These are phyloP conservation scores for Zapus hudsonius DNA, from an alignment of 2,113 vertebrate species.

Conservation along the genomic window DNA sequence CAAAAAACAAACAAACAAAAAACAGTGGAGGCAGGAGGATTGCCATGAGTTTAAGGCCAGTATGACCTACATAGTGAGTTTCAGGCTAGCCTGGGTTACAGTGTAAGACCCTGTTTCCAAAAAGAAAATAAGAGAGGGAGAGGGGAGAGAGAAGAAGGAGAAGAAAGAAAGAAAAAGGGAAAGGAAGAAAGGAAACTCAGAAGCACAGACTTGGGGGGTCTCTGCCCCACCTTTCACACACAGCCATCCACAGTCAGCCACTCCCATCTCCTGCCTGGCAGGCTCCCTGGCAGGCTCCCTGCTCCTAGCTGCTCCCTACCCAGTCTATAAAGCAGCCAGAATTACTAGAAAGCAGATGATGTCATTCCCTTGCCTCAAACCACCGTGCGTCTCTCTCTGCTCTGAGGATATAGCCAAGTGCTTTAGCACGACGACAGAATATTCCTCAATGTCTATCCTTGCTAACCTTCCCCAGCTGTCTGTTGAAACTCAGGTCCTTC, in stretches of 20 bases:
- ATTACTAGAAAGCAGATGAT: not conserved
- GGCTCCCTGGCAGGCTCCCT: not conserved
- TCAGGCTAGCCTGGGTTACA: not conserved
- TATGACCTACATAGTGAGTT: too few relatives aligned
- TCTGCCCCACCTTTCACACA: not conserved
- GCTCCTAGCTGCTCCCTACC: not conserved
- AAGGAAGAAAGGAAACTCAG: not conserved
- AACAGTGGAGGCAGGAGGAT: too few relatives aligned
- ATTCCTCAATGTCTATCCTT: rapidly evolving
- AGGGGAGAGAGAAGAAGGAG: rapidly evolving
- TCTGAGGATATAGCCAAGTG: not conserved
- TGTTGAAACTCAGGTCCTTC: not conserved
- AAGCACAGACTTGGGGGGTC: not conserved
- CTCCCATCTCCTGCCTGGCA: not conserved
- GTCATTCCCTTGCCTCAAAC: not conserved
- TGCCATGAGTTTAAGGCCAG: too few relatives aligned
- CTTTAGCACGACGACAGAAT: not conserved
- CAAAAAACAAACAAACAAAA: too few relatives aligned
- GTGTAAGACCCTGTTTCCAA: not conserved
- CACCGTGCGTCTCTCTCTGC: not conserved
- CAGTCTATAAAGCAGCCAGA: not conserved
- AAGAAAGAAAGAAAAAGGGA: not conserved
- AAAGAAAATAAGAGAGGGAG: not conserved
- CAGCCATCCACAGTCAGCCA: not conserved
- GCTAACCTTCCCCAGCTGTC: not conserved